These are phyloP conservation scores for Elysia crispata DNA, from an alignment of 2,888 invertebrate genomes.

Conservation along the genomic window DNA sequence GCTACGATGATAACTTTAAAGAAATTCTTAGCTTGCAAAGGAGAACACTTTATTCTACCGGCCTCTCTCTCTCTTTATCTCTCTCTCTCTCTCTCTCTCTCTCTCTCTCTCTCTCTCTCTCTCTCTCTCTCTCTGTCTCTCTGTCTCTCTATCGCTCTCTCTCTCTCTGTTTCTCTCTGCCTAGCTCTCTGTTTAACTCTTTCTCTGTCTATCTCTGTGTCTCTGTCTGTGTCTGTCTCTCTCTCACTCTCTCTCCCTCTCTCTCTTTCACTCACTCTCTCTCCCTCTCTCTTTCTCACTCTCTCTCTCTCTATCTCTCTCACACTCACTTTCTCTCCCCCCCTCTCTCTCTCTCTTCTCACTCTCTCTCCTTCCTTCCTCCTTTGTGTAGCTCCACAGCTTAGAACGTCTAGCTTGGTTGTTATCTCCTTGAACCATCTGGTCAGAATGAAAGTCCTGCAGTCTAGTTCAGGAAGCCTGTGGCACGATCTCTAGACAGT, in stretches of 20 bases:
- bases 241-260: not conserved
- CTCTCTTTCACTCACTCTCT: not conserved
- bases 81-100: not conserved
- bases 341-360: not conserved
- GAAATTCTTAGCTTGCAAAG: too few species aligned
- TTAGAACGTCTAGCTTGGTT: too few species aligned
- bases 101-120: not conserved
- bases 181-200: not conserved
- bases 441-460: too few species aligned
- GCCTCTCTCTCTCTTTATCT: too few species aligned
- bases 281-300: not conserved
- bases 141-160: constrained; percentile 19
- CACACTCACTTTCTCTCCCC: not conserved
- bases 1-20: too few species aligned
- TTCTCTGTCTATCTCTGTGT: not conserved
- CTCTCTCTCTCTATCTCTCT: constrained; percentile 7
- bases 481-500: too few species aligned
- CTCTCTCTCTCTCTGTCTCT: not conserved
- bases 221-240: not conserved
- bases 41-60: too few species aligned
- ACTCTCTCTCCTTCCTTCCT: too few species aligned
- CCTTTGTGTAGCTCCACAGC: too few species aligned
- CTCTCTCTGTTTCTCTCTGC: constrained; percentile 13
- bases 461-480: too few species aligned
- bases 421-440: too few species aligned